Evolutionary conservation across 2,888 invertebrate genomes (phyloP).

Genomic region (Ennomos erosarius): DNA sequence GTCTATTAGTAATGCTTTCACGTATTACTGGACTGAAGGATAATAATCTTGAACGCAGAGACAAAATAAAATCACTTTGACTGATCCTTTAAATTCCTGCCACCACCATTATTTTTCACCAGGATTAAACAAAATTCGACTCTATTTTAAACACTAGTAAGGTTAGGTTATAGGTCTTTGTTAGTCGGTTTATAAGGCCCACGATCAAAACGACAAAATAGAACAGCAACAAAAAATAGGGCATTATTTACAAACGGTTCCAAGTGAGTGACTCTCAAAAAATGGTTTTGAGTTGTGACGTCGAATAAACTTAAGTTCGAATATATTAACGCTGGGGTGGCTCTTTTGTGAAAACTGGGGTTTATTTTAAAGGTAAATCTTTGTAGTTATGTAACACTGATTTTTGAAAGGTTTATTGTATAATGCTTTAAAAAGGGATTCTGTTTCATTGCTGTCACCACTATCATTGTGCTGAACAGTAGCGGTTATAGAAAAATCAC

Average conservation of each 20-base stretch:
- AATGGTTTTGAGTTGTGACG: constrained; percentile 26
- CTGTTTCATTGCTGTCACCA: no score
- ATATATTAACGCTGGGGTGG: constrained; percentile 25
- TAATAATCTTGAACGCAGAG: constrained; percentile 29
- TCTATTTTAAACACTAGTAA: not conserved
- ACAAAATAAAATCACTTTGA: constrained; percentile 35
- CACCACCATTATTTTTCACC: not conserved
- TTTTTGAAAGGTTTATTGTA: not conserved
- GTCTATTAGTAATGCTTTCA: constrained; percentile 30
- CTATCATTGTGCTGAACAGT: no score
- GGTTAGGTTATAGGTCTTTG: not conserved
- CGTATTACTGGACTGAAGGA: constrained; percentile 28
- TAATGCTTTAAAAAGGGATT: no score
- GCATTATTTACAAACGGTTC: constrained; percentile 29
- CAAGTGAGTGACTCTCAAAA: constrained; percentile 34
- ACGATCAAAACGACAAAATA: constrained; percentile 28
- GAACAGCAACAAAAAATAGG: constrained; percentile 33
- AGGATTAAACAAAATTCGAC: constrained; percentile 6
- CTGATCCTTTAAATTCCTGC: constrained; percentile 28
- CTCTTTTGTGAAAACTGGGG: constrained; percentile 24
- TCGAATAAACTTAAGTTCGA: constrained; percentile 23
- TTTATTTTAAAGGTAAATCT: constrained; percentile 1
- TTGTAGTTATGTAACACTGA: no score
- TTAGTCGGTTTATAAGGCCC: constrained; percentile 9
- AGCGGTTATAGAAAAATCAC: no score